A percentile compares a stretch with the other conserved stretches of the same genome.
These are phyloP conservation scores for Gryllus bimaculatus DNA, from an alignment of 1,140 invertebrate species.

Conservation along the genomic window DNA sequence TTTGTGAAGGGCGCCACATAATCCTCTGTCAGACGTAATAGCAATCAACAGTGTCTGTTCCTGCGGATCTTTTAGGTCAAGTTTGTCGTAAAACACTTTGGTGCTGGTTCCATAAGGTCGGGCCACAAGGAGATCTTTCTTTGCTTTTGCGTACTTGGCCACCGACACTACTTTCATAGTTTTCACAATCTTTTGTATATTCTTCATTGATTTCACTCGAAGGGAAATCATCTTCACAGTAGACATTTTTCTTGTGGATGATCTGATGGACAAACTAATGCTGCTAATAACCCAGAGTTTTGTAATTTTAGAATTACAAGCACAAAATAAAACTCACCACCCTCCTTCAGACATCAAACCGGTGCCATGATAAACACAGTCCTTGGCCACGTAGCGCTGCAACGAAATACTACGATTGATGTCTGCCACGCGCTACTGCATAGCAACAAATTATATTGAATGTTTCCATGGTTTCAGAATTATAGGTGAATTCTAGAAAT, in stretches of 20 bases:
- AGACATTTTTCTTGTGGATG: constrained; percentile 67
- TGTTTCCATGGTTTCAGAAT: no score
- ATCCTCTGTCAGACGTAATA: constrained; percentile 92
- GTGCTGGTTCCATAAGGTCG: constrained; percentile 83
- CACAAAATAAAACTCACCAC: no score
- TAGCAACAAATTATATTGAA: no score
- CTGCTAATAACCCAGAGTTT: no score
- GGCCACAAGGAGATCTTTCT: constrained; percentile 87
- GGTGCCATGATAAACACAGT: no score
- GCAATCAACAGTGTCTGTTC: constrained; percentile 76
- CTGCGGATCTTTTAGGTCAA: constrained; percentile 60
- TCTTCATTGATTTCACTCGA: constrained; percentile 95
- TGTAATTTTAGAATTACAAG: no score
- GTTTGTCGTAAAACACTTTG: constrained; percentile 76
- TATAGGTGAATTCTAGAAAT: no score
- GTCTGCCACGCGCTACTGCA: no score
- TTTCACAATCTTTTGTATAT: constrained; percentile 99
- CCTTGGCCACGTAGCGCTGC: no score
- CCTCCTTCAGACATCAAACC: no score
- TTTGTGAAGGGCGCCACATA: constrained; percentile 94
- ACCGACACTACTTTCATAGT: constrained; percentile 99
- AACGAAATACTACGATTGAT: no score
- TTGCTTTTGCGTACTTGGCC: constrained; percentile 83
- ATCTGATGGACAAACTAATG: no score
- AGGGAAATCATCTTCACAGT: constrained; percentile 92